A percentile compares a stretch with the other conserved stretches of the same genome.
Evolutionary conservation across 2,113 vertebrate genomes (phyloP).

Genomic region (Odobenus rosmarus): DNA sequence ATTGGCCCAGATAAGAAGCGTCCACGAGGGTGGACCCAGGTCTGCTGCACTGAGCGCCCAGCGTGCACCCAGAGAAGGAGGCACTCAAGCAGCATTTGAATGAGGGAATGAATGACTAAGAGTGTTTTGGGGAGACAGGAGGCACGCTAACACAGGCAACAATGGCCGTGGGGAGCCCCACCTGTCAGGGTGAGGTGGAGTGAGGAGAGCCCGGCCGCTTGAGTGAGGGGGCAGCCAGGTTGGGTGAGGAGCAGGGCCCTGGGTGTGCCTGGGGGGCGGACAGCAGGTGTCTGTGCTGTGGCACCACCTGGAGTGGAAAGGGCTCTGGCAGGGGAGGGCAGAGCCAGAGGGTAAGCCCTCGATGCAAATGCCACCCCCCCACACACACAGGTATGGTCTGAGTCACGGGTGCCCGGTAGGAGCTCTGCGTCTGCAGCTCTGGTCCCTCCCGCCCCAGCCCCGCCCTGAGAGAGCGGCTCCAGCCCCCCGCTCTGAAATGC

Average conservation of each 20-base stretch:
- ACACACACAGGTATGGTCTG: not conserved
- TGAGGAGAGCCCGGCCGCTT: not conserved
- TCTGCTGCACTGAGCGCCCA: not conserved
- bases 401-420: not conserved
- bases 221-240: not conserved
- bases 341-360: not conserved
- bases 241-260: too few species aligned
- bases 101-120: not conserved
- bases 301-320: not conserved
- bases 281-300: not conserved
- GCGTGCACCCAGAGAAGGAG: not conserved
- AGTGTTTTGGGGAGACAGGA: not conserved
- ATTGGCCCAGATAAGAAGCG: not conserved
- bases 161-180: not conserved
- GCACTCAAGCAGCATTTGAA: not conserved
- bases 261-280: fast-evolving
- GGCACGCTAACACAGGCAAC: not conserved
- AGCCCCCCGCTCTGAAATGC: not conserved
- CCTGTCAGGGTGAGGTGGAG: not conserved
- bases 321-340: not conserved
- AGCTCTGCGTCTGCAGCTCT: not conserved
- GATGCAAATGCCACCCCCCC: not conserved
- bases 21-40: not conserved
- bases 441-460: not conserved
- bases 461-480: not conserved